Conservation (phyloP, 2,113 vertebrate genomes). For the Narcine bancroftii region DNA sequence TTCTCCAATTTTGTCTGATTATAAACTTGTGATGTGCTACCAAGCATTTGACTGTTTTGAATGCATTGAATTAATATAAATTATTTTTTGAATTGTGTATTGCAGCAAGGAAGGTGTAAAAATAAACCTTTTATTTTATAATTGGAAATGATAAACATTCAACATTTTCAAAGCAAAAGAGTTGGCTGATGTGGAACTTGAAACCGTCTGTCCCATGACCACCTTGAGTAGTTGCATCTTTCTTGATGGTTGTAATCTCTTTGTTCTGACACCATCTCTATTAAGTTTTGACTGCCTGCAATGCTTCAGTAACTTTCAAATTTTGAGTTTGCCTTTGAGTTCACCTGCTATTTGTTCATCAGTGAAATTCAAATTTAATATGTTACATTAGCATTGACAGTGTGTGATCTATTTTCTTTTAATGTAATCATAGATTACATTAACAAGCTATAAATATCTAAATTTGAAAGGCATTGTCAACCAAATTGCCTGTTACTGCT, state of each 20-base stretch:
- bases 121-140: not conserved
- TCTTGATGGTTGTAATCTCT: no score
- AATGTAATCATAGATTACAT: not conserved
- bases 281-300: not conserved
- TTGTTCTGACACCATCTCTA: no score
- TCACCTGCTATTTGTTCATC: not conserved
- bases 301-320: not conserved
- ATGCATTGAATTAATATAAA: not conserved
- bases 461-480: not conserved
- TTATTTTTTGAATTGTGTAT: not conserved
- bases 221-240: not conserved
- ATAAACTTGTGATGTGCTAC: not conserved
- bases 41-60: not conserved
- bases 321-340: not conserved
- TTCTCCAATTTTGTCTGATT: not conserved
- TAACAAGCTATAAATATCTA: not conserved
- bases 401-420: not conserved
- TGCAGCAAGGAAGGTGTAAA: not conserved
- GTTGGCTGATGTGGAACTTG: not conserved
- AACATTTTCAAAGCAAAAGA: not conserved
- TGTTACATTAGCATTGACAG: not conserved
- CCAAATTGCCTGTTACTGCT: not conserved
- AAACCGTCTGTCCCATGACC: not conserved
- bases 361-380: conserved; percentile 4
- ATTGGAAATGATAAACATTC: not conserved